A percentile compares a stretch with the other conserved stretches of the same genome.
These are phyloP conservation scores for Gavia stellata DNA, from an alignment of 2,113 vertebrate species.

Conservation along the genomic window DNA sequence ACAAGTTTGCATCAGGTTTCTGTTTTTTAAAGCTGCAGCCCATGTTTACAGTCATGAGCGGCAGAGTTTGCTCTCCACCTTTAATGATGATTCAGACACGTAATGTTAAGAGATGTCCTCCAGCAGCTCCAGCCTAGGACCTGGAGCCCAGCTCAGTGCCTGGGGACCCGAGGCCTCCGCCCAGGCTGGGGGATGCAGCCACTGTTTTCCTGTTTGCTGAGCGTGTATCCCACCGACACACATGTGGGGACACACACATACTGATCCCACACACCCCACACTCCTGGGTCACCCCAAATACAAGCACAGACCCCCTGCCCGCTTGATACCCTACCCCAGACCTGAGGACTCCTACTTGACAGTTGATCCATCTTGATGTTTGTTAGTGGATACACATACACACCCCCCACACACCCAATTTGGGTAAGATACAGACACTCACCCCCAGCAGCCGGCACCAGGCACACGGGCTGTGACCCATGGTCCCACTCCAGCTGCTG, in stretches of 20 bases:
- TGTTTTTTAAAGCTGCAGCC: neutral
- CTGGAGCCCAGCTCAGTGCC: neutral
- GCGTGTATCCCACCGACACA: accelerated
- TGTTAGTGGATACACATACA: neutral
- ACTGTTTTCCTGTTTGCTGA: neutral
- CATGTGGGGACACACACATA: accelerated
- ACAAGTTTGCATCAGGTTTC: neutral
- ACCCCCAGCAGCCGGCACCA: accelerated
- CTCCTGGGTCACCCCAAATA: accelerated
- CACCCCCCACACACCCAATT: accelerated
- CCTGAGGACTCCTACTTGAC: neutral
- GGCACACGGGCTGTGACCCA: neutral
- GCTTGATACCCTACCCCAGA: neutral
- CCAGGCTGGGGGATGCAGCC: accelerated
- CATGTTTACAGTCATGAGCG: neutral
- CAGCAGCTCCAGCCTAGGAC: neutral
- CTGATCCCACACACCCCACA: neutral
- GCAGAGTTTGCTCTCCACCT: neutral
- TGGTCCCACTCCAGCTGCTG: accelerated
- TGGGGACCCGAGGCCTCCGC: neutral
- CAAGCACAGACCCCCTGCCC: accelerated
- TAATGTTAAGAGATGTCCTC: neutral
- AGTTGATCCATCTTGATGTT: neutral
- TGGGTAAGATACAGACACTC: neutral
- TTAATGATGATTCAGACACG: neutral